These are phyloP conservation scores for Dryas iulia DNA, from an alignment of 1,140 invertebrate species.

Conservation along the genomic window DNA sequence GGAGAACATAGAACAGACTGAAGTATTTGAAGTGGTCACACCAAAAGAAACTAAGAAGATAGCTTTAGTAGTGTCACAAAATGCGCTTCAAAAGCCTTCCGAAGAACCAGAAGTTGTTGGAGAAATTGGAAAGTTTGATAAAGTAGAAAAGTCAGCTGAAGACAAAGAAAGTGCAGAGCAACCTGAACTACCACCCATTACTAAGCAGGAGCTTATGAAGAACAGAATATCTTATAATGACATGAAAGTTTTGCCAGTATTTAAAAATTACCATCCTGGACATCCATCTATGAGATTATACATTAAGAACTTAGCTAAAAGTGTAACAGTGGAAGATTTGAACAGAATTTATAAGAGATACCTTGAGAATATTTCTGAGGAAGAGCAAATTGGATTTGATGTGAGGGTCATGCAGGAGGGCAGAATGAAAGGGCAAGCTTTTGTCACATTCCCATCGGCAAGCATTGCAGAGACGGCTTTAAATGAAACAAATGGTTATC, in stretches of 20 bases:
- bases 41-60: slow-evolving; percentile 83
- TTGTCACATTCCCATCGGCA: slow-evolving; percentile 89
- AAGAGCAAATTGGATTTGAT: slow-evolving; percentile 85
- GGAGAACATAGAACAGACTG: slow-evolving; percentile 75
- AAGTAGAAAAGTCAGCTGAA: slow-evolving; percentile 48
- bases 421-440: slow-evolving; percentile 97
- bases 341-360: slow-evolving; percentile 90
- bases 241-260: slow-evolving; percentile 89
- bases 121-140: slow-evolving; percentile 68
- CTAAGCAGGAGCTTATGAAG: slow-evolving; percentile 83
- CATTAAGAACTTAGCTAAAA: slow-evolving; percentile 95
- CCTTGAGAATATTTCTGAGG: slow-evolving; percentile 62
- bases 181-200: slow-evolving; percentile 81
- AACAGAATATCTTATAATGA: slow-evolving; percentile 88
- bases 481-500: slow-evolving; percentile 93
- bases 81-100: slow-evolving; percentile 54
- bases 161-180: slow-evolving; percentile 38
- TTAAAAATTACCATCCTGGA: slow-evolving; percentile 93
- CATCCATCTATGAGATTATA: slow-evolving; percentile 91
- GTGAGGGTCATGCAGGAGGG: slow-evolving; percentile 96
- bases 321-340: slow-evolving; percentile 87
- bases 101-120: slow-evolving; percentile 59
- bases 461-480: slow-evolving; percentile 87
- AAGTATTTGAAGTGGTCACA: slow-evolving; percentile 84
- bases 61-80: slow-evolving; percentile 82